A percentile compares a stretch with the other conserved stretches of the same genome.
phyloP scores from a whole-genome alignment of 2,113 vertebrate species.

The Datnioides undecimradiatus region DNA sequence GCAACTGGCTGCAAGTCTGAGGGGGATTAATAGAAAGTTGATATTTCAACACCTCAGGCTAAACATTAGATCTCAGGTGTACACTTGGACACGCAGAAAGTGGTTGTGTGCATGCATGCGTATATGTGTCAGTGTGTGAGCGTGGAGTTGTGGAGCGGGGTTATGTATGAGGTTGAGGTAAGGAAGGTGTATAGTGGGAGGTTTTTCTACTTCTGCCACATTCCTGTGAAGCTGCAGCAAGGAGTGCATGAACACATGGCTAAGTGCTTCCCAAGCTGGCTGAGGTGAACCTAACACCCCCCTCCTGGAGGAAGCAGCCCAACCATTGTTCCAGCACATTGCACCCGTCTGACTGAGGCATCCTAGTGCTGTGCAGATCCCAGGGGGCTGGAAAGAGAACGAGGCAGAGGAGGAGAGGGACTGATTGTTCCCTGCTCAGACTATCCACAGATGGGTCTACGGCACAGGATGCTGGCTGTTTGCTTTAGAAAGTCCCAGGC shows the following conservation, averaged over 20 bases:
- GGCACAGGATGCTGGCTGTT: slow-evolving; percentile 80
- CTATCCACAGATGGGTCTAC: slow-evolving; percentile 82
- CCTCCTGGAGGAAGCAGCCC: slow-evolving; percentile 69
- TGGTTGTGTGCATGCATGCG: slow-evolving; percentile 24
- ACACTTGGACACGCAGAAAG: slow-evolving; percentile 52
- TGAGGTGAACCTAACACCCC: slow-evolving; percentile 78
- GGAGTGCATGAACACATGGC: slow-evolving; percentile 64
- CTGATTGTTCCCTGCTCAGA: slow-evolving; percentile 79
- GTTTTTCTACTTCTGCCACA: slow-evolving; percentile 58
- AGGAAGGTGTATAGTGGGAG: slow-evolving; percentile 31
- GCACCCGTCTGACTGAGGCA: slow-evolving; percentile 80
- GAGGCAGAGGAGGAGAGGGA: slow-evolving; percentile 74
- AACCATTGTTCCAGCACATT: slow-evolving; percentile 82
- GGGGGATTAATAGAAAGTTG: slow-evolving; percentile 75
- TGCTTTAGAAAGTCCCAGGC: slow-evolving; percentile 82
- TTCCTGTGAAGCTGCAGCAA: slow-evolving; percentile 63
- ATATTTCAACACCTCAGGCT: slow-evolving; percentile 73
- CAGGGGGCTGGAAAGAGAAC: slow-evolving; percentile 67
- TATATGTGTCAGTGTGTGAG: slow-evolving; percentile 19
- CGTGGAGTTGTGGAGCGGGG: slow-evolving; percentile 8
- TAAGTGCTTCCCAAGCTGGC: slow-evolving; percentile 76
- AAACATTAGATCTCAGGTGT: slow-evolving; percentile 67
- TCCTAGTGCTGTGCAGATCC: slow-evolving; percentile 71
- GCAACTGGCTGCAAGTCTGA: slow-evolving; percentile 69
- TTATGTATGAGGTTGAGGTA: slow-evolving; percentile 18